These are phyloP conservation scores for human DNA, from an alignment of 2,113 vertebrate species.

Conservation along the genomic window GRCh38 chr15:95597501-95598000, in stretches of 20 bases:
- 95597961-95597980: background rate
- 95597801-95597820: constrained; percentile 73
- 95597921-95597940: constrained; percentile 66
- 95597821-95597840: constrained; percentile 30
- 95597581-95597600: background rate
- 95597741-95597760: constrained; percentile 24
- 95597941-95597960: constrained; percentile 59
- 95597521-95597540: background rate
- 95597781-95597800: constrained; percentile 68
- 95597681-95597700: constrained; percentile 23
- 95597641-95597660: background rate
- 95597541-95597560: constrained; percentile 13
- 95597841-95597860: constrained; percentile 82
- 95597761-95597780: constrained; percentile 28
- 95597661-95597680: background rate
- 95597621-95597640: background rate
- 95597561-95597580: background rate
- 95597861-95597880: constrained; percentile 76
- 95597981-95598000: constrained; percentile 76
- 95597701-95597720: background rate
- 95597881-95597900: constrained; percentile 79
- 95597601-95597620: background rate
- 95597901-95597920: constrained; percentile 80
- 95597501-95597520: background rate
- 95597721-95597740: background rate